Conservation (phyloP, 92 coral and sea anemone species). For the Chrysogorgia sp. region DNA sequence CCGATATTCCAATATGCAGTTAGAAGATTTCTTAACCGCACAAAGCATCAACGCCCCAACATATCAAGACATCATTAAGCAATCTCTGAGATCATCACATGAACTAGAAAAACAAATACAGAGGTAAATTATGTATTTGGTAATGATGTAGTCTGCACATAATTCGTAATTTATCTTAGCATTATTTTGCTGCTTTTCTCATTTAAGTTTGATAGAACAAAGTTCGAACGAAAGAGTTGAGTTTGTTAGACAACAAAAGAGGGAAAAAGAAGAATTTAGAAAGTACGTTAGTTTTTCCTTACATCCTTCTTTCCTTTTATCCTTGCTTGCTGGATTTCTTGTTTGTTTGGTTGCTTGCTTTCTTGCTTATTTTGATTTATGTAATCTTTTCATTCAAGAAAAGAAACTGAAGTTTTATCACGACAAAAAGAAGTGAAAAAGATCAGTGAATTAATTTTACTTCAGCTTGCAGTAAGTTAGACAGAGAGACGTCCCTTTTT, state of each 20-base stretch:
- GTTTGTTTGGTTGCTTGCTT: neutral
- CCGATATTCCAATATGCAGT: neutral
- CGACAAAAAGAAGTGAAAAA: slow-evolving; percentile 91
- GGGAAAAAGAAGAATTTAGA: slow-evolving; percentile 76
- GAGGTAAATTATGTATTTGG: slow-evolving; percentile 58
- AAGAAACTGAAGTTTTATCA: slow-evolving; percentile 81
- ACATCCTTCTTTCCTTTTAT: neutral
- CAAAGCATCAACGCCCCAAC: slow-evolving; percentile 76
- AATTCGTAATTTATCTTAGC: neutral
- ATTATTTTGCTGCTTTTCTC: neutral
- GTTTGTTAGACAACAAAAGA: slow-evolving; percentile 79
- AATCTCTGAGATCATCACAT: slow-evolving; percentile 75
- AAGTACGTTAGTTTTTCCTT: slow-evolving; percentile 52
- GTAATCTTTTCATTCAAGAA: slow-evolving; percentile 60
- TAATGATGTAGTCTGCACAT: neutral
- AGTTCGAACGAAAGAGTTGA: slow-evolving; percentile 72
- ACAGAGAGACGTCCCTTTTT: too few species aligned
- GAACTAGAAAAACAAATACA: slow-evolving; percentile 72
- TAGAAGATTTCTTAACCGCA: slow-evolving; percentile 24
- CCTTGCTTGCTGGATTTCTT: neutral
- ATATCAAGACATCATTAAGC: slow-evolving; percentile 77
- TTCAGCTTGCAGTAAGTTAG: slow-evolving; percentile 80
- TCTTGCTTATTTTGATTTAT: neutral
- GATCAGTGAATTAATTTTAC: slow-evolving; percentile 83
- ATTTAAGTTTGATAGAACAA: slow-evolving; percentile 79